A percentile compares a stretch with the other conserved stretches of the same genome.
phyloP scores from a whole-genome alignment of 2,797 vertebrate genomes.

The Xerus rutilus region DNA sequence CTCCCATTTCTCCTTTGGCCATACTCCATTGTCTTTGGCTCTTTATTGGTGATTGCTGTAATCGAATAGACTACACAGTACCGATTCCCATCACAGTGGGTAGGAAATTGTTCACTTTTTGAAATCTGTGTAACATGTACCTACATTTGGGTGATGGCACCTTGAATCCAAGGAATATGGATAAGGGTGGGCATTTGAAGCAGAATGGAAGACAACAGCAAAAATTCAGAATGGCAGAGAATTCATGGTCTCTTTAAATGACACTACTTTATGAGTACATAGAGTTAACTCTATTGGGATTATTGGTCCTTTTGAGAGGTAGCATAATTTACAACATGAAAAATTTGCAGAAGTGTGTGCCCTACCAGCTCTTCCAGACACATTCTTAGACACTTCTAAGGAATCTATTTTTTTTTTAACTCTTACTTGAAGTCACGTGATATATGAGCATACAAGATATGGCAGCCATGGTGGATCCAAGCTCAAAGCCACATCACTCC shows the following conservation, averaged over 20 bases:
- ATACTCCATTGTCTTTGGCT: background rate
- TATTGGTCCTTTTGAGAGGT: no score
- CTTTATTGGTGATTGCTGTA: background rate
- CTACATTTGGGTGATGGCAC: background rate
- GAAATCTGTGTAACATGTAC: background rate
- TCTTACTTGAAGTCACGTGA: background rate
- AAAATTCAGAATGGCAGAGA: background rate
- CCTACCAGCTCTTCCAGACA: background rate
- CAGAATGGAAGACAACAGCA: background rate
- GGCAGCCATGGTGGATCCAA: rapidly evolving
- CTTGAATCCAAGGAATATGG: background rate
- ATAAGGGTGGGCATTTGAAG: background rate
- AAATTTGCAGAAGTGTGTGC: background rate
- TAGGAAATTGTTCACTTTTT: background rate
- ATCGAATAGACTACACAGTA: background rate
- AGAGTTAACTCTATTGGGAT: background rate
- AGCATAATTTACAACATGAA: background rate
- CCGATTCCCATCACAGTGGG: background rate
- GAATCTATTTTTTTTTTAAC: background rate
- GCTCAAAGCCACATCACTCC: background rate
- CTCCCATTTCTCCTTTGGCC: background rate
- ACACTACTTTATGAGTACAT: no score
- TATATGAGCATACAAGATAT: background rate
- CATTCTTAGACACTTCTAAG: background rate
- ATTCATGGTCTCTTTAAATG: background rate